Evolutionary conservation across 2,113 vertebrate genomes (phyloP), one percentile per base, ranked within the genome.

Genomic region (Podarcis muralis): DNA sequence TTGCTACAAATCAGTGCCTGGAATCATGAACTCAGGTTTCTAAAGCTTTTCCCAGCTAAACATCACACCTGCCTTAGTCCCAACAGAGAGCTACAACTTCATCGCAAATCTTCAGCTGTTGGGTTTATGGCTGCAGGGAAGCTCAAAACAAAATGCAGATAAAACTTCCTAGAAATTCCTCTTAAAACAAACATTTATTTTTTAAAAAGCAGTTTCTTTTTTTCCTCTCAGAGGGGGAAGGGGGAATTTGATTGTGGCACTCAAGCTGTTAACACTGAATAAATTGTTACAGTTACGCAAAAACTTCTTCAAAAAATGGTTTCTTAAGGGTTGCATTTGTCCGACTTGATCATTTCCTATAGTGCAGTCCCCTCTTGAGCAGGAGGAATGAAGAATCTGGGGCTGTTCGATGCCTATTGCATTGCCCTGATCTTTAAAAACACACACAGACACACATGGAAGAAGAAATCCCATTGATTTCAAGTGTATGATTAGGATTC

Each of bases 321-420:
- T 87, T 90, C 81, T 93, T 85, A 90, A 48, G 78, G 65, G 3
- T 32, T 81, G 87, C 92, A 69, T 92, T 89, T 87, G 86, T 77
- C 84, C 84, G 87, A 92, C 87, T 86, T 91, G 92, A 87, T 57
- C 43, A 89, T 91, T 94, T 87, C 85, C 80, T 81, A 53, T 87
- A 88, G 79, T 77, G 84, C 85, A 91, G 85, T 83, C 68, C 80
- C 80, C 82, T 43, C 48, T 59, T 86, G 74, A 53, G 13, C 78
- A 75, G 77, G 87, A 89, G 53, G 35, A 85, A 93, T 89, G 78
- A 90, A 87, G 85, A 86, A 59, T 93, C 79, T 88, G 83, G 77
- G 86, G 72, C 89, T 87, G 84, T 40, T 85, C 18, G 7, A 32
- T 68, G 16, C 93, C 92, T 30, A 0, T 80, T 80, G 57, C n/a